Base-by-base conservation (phyloP, 2,113 vertebrate species). In the Microtus richardsoni region DNA sequence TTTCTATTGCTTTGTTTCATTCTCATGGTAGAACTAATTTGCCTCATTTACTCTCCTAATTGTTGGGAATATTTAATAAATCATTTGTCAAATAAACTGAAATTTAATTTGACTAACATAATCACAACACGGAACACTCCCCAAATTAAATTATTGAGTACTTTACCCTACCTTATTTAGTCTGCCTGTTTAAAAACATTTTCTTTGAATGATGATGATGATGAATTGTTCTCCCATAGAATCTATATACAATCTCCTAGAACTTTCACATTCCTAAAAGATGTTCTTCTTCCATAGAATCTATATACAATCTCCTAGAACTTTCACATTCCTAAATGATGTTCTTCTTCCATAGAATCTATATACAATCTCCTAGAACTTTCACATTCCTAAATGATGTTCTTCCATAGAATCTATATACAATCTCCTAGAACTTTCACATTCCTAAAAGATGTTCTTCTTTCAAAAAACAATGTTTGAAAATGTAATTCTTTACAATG, bases 51-150 rank as follows among this genome's bases (percentile, higher is more conserved):
- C n/a, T 91, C n/a, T 89, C 10, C 39, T 66, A 68, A 78, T 87
- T 49, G 2, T 28, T 80, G 3, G 30, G 71, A 54, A 78, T 91
- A 41, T 73, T 91, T 91, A 58, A 88, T 62, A 88, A 73, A 58
- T 88, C 33, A 71, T 73, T 73, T 71, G 66, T 47, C 58, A 89
- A 58, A 13, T 54, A 49, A n/a, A 10, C 49, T 93, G 33, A 71
- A 92, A 82, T 82, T 95, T 88, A 88, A 10, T 28, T 93, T 75
- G 22, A 3, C 47, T 91, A 16, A 49, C 79, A 44, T 79, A n/a
- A 36, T 8, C 9, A 54, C 21, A 28, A 90, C 9, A 36, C 39
- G 21, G 24, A 16, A 30, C 19, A 66, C 26, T 70, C 22, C 2
- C 4, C 74, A 5, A 26, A 24, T 47, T 93, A 12, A 52, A n/a